Conservation (phyloP, 2,113 vertebrate species). For the Daboia siamensis region DNA sequence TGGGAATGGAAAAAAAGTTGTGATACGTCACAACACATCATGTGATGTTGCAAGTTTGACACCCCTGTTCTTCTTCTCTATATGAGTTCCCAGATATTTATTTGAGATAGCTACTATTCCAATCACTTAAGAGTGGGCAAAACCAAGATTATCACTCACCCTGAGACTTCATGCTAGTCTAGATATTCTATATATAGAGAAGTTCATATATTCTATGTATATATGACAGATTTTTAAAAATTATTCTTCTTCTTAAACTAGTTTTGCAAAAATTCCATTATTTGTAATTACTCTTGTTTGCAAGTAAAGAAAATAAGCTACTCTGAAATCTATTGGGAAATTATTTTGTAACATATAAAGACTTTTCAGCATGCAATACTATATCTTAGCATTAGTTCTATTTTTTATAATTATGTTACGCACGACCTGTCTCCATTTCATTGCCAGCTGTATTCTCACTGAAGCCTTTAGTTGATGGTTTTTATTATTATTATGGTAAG, state of each 20-base stretch:
- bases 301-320: not conserved
- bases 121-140: not conserved
- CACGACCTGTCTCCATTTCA: not conserved
- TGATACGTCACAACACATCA: too few relatives aligned
- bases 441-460: conserved; percentile 18
- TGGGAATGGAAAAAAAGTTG: too few relatives aligned
- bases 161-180: not conserved
- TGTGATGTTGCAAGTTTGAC: too few relatives aligned
- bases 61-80: not conserved
- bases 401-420: not conserved
- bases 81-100: not conserved
- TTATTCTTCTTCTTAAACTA: not conserved
- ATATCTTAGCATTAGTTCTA: not conserved
- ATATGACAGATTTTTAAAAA: not conserved
- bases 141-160: not conserved
- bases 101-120: not conserved
- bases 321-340: not conserved
- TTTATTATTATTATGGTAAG: not conserved
- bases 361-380: conserved; percentile 2
- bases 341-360: conserved; percentile 9
- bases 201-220: not conserved
- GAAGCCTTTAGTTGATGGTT: not conserved
- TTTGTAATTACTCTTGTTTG: not conserved
- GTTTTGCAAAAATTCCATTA: not conserved
- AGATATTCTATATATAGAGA: not conserved